Percentiles rank a stretch among this genome's conserved stretches.
phyloP scores from a whole-genome alignment of 2,797 vertebrate genomes.

The Nannoperca australis region DNA sequence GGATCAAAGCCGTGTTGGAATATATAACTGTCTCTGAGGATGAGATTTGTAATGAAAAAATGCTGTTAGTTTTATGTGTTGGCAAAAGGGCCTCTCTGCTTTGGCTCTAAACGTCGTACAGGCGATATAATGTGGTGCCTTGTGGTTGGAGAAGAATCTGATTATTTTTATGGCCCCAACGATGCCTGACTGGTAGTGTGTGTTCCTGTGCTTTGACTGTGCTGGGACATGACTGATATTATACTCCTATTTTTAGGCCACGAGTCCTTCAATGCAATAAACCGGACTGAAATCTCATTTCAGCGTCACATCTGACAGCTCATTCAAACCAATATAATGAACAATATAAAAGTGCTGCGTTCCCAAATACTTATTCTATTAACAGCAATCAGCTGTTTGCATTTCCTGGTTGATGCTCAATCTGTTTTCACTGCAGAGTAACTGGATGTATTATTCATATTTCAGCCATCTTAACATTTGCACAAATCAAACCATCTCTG shows the following conservation, averaged over 20 bases:
- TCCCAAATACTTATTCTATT: conserved; percentile 24
- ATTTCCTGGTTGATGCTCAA: conserved; percentile 5
- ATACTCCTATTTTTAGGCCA: conserved; percentile 42
- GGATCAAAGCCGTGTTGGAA: conserved; percentile 38
- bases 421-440: conserved; percentile 20
- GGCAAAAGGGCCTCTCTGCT: conserved; percentile 35
- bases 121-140: conserved; percentile 54
- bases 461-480: conserved; percentile 23
- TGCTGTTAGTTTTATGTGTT: conserved; percentile 53
- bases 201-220: conserved; percentile 52
- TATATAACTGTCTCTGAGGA: conserved; percentile 45
- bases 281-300: conserved; percentile 28
- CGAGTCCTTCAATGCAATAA: background rate
- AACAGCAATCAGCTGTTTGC: conserved; percentile 41
- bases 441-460: conserved; percentile 34
- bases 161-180: conserved; percentile 66
- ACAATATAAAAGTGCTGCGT: conserved; percentile 26
- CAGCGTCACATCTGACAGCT: conserved; percentile 22
- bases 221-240: conserved; percentile 39
- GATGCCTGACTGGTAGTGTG: conserved; percentile 62
- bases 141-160: conserved; percentile 62
- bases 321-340: conserved; percentile 13
- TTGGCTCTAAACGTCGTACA: conserved; percentile 29
- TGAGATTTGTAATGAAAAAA: conserved; percentile 54
- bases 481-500: conserved; percentile 2